Evolutionary conservation across 2,888 invertebrate species (phyloP).

Genomic region (Vannuccia rotundouncinata): DNA sequence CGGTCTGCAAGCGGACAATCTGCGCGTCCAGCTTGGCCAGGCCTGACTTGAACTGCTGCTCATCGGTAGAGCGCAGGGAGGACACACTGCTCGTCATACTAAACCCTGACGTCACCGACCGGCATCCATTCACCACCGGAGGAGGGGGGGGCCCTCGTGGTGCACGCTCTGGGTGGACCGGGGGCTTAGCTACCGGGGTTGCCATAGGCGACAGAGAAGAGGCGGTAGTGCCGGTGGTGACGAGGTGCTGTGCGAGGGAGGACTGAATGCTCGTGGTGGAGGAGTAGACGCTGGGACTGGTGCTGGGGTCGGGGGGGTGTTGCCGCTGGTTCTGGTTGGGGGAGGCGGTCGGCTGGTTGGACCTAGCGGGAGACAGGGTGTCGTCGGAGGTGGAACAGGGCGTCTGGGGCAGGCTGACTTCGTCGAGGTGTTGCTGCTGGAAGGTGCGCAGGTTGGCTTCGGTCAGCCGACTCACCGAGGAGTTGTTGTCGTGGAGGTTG

Average conservation of each 20-base stretch:
- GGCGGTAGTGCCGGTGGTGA: not conserved
- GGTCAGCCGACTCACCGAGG: not conserved
- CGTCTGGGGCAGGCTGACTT: not conserved
- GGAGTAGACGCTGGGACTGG: not conserved
- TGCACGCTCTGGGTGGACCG: not conserved
- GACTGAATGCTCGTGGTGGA: not conserved
- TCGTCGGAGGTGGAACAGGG: not conserved
- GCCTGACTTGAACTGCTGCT: slow-evolving; percentile 17
- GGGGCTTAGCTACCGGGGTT: not conserved
- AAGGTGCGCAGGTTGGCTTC: not conserved
- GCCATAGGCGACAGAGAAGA: not conserved
- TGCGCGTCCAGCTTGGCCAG: slow-evolving; percentile 17
- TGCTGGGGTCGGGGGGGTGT: not conserved
- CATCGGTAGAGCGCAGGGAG: slow-evolving; percentile 20
- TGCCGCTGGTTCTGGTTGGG: not conserved
- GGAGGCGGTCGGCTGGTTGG: not conserved
- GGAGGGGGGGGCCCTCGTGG: not conserved
- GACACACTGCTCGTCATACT: slow-evolving; percentile 20
- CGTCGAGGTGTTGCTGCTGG: not conserved
- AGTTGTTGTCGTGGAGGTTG: not conserved
- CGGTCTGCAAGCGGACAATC: slow-evolving; percentile 22
- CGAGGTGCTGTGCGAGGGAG: not conserved
- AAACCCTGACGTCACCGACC: slow-evolving; percentile 18
- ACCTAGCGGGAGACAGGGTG: not conserved
- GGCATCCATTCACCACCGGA: too few relatives aligned